phyloP scores from a whole-genome alignment of 2,888 invertebrate species.

The Ennomos quercinarius region DNA sequence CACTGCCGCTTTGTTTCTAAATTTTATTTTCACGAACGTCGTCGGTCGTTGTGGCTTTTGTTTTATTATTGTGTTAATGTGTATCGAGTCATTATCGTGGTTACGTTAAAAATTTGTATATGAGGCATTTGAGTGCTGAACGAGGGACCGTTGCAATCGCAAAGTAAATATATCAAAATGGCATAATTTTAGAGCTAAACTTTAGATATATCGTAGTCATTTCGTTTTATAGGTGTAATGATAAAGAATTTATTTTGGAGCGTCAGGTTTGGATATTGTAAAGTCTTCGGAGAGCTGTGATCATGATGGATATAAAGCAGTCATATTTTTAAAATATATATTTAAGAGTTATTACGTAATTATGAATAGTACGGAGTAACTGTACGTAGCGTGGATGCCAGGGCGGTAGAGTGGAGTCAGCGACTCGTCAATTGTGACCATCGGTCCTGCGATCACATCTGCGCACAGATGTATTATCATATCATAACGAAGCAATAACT shows the following conservation, averaged over 20 bases:
- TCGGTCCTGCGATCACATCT: slow-evolving; percentile 46
- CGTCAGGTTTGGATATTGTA: slow-evolving; percentile 81
- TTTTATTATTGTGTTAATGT: slow-evolving; percentile 52
- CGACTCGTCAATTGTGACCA: slow-evolving; percentile 17
- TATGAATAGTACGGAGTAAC: slow-evolving; percentile 64
- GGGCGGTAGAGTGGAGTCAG: slow-evolving; percentile 3
- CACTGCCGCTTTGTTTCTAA: slow-evolving; percentile 83
- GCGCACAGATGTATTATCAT: slow-evolving; percentile 75
- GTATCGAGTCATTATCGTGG: slow-evolving; percentile 72
- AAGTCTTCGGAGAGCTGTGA: slow-evolving; percentile 85
- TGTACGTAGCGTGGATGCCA: slow-evolving; percentile 50
- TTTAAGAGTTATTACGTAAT: slow-evolving; percentile 82
- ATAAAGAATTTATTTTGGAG: slow-evolving; percentile 85
- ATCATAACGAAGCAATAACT: slow-evolving; percentile 84
- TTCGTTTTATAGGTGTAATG: slow-evolving; percentile 84
- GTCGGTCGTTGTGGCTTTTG: slow-evolving; percentile 66
- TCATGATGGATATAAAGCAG: slow-evolving; percentile 84
- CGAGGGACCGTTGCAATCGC: slow-evolving; percentile 86
- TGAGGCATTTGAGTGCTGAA: slow-evolving; percentile 83
- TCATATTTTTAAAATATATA: slow-evolving; percentile 84
- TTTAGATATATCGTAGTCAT: slow-evolving; percentile 82
- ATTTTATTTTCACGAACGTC: slow-evolving; percentile 66
- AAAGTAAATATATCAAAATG: slow-evolving; percentile 84
- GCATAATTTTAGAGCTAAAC: slow-evolving; percentile 85
- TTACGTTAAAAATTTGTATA: slow-evolving; percentile 79